Base-by-base conservation (phyloP, 2,888 invertebrate genomes). In the Dromius quadrimaculatus region DNA sequence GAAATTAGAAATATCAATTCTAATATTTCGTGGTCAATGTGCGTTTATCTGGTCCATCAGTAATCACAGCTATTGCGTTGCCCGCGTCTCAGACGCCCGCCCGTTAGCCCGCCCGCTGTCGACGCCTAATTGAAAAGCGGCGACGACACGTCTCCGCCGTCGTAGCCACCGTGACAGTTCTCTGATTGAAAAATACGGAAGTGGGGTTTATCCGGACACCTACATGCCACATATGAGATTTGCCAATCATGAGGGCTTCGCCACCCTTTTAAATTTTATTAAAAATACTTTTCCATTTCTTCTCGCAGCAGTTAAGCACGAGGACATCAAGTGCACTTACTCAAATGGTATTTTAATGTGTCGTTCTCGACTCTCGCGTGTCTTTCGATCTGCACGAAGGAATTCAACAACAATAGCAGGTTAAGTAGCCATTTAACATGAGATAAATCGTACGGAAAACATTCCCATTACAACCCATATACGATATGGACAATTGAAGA, bases 181-280 rank as follows among this genome's bases (percentile, higher is more conserved):
- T 28, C 85, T 86, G 86, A 87, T 87, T 86, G 86, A 86, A 87
- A 86, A 86, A 85, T 86, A 85, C 85, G 85, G 84, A 83, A 85
- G 84, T 17, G 64, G 43, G 38, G 23, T 41, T 69, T 69, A 69
- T 69, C 28, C 9, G 6, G 23, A 54, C 28, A 54, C 50, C 23
- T 28, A 50, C 36, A 3, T 28, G 8, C n/a, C 50, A 54, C 13
- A 54, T 28, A 15, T 54, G 50, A 28, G 45, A 45, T 45, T 45
- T 4, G 2, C 9, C n/a, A 8, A 36, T 36, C 36, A 36, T 36
- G 11, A 2, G n/a, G 36, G 11, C 36, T 11, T 11, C 11, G 11
- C 11, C 8, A 36, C 36, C n/a, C n/a, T 28, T 28, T 5, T 28
- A 8, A 28, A 28, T 5, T 28, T 8, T 5, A 28, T 28, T 28